Percentiles rank a stretch among this genome's conserved stretches.
Conservation (phyloP, 2,113 vertebrate species). For the Ammospiza caudacuta region DNA sequence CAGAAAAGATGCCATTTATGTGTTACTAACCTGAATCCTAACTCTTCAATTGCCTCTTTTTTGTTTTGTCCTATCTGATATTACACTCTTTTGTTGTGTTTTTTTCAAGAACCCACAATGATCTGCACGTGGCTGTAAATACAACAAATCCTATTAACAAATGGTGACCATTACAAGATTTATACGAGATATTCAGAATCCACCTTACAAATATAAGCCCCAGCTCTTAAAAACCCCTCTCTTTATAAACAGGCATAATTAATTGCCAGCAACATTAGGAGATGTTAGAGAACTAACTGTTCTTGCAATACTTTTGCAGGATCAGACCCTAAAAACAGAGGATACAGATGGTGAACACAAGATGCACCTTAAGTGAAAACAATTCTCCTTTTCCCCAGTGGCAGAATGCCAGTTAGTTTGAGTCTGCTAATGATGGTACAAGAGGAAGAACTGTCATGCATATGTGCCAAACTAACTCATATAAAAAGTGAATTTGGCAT, state of each 20-base stretch:
- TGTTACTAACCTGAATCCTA: neutral
- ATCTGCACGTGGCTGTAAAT: neutral
- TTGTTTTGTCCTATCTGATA: neutral
- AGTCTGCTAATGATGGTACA: neutral
- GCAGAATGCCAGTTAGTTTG: neutral
- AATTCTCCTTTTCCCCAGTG: neutral
- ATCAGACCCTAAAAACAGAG: neutral
- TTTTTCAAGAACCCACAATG: neutral
- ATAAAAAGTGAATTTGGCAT: constrained; percentile 38
- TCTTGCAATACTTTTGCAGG: neutral
- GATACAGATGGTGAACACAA: constrained; percentile 1
- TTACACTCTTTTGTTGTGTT: neutral
- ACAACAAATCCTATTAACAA: neutral
- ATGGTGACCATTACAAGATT: neutral
- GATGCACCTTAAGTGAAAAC: neutral
- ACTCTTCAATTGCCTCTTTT: neutral
- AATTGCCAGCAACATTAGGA: neutral
- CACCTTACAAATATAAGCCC: neutral
- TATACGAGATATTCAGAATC: neutral
- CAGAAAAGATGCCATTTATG: neutral
- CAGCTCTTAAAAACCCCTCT: neutral
- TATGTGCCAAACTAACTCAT: neutral
- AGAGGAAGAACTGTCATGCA: constrained; percentile 13
- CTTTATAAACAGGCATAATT: neutral
- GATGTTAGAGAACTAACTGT: neutral